Evolutionary conservation across 2,797 vertebrate species (phyloP).

Genomic region (Neostethus bicornis): DNA sequence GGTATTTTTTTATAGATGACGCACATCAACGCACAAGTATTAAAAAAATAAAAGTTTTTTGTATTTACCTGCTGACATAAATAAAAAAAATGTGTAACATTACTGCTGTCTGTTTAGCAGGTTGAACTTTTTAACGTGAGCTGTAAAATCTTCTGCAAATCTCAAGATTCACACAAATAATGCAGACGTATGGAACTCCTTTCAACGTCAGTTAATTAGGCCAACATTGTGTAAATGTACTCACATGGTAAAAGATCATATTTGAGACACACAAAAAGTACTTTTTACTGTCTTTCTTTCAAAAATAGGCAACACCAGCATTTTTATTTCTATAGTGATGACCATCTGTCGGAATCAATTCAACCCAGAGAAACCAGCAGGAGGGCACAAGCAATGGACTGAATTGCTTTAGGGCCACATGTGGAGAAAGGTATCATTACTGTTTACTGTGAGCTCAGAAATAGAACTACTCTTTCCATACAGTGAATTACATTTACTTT

Average conservation of each 20-base stretch:
- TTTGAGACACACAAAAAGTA: not conserved
- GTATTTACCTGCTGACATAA: not conserved
- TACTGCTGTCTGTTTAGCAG: slow-evolving; percentile 1
- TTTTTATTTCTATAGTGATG: not conserved
- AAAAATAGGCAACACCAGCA: not conserved
- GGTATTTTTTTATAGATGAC: too few species aligned
- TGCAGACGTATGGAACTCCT: not conserved
- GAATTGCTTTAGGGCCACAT: not conserved
- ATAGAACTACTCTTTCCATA: slow-evolving; percentile 18
- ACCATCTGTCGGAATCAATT: not conserved
- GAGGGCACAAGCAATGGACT: too few species aligned
- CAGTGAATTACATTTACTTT: slow-evolving; percentile 13
- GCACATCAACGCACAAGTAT: too few species aligned
- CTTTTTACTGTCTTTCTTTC: not conserved
- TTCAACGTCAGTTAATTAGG: not conserved
- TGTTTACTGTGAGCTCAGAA: slow-evolving; percentile 5
- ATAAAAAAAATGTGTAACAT: too few species aligned
- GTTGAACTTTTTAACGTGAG: slow-evolving; percentile 1
- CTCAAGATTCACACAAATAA: not conserved
- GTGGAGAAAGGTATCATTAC: not conserved
- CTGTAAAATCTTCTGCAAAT: not conserved
- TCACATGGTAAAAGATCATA: not conserved
- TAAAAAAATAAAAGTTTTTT: too few species aligned
- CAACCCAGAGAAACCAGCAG: not conserved
- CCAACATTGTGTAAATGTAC: not conserved